Percentiles rank a stretch among this genome's conserved stretches.
Conservation (phyloP, 1,140 invertebrate genomes). For the Pogonomyrmex barbatus region DNA sequence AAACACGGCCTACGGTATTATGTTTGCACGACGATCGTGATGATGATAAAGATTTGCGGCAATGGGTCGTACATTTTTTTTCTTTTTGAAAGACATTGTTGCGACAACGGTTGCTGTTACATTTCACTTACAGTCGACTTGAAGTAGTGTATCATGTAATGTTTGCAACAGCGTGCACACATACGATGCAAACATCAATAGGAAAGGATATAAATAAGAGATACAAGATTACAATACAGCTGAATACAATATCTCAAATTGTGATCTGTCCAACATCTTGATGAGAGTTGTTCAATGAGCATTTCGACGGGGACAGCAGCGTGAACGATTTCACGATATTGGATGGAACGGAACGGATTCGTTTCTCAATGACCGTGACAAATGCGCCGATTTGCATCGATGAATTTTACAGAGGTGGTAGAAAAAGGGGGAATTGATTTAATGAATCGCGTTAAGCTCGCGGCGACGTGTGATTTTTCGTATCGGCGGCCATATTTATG, state of each 20-base stretch:
- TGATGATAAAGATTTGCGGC: conserved; percentile 70
- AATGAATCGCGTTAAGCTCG: conserved; percentile 48
- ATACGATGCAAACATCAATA: too few species aligned
- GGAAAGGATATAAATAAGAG: neutral
- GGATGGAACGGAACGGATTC: conserved; percentile 40
- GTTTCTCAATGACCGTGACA: conserved; percentile 57
- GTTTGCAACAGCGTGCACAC: conserved; percentile 19
- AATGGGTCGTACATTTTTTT: conserved; percentile 17
- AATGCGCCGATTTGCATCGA: conserved; percentile 63
- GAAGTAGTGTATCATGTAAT: conserved; percentile 42
- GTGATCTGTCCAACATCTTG: conserved; percentile 5
- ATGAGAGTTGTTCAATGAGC: conserved; percentile 26
- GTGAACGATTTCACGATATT: conserved; percentile 38
- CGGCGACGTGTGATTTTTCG: conserved; percentile 66
- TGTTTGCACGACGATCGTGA: conserved; percentile 65
- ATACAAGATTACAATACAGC: neutral
- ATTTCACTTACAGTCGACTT: conserved; percentile 49
- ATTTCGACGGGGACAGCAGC: neutral
- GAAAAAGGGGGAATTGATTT: conserved; percentile 65
- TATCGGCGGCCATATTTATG: conserved; percentile 74
- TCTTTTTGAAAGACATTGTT: neutral
- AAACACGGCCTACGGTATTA: conserved; percentile 53
- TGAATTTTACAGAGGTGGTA: conserved; percentile 20
- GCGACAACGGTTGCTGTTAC: conserved; percentile 57
- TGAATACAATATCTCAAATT: neutral